phyloP scores from a whole-genome alignment of 2,888 invertebrate genomes.

The Punctoribates punctum region DNA sequence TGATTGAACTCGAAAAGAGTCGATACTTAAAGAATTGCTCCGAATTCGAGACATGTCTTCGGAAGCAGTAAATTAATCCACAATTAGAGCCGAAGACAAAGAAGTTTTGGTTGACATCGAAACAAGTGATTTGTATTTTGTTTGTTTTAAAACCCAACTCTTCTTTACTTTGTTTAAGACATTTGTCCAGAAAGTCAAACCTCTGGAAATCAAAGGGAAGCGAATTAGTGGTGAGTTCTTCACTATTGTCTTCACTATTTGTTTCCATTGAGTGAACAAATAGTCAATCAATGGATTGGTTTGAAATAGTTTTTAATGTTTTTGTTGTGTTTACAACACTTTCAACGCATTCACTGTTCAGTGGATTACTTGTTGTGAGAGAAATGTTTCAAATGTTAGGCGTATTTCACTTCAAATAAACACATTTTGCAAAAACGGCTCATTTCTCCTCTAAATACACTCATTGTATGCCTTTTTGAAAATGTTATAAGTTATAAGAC shows the following conservation, averaged over 20 bases:
- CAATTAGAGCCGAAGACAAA: slow-evolving; percentile 4
- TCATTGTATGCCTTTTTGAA: too few relatives aligned
- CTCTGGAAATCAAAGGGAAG: not conserved
- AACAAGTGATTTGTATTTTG: not conserved
- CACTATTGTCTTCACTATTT: not conserved
- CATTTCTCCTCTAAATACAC: too few relatives aligned
- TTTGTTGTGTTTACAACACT: not conserved
- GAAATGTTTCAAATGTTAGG: too few relatives aligned
- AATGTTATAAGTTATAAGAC: too few relatives aligned
- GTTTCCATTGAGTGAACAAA: not conserved
- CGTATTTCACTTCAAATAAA: too few relatives aligned
- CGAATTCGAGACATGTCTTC: not conserved
- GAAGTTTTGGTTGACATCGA: slow-evolving; percentile 17
- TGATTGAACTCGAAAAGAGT: slow-evolving; percentile 10
- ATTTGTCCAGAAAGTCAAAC: slow-evolving; percentile 16
- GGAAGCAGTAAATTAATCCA: not conserved
- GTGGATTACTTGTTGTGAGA: too few relatives aligned
- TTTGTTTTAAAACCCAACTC: not conserved
- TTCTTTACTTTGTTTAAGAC: not conserved
- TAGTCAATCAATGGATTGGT: not conserved
- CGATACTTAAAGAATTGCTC: not conserved
- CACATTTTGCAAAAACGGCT: too few relatives aligned
- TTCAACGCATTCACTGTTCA: too few relatives aligned
- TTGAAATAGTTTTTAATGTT: not conserved
- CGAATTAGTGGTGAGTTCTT: not conserved